Evolutionary conservation across 2,888 invertebrate genomes (phyloP), one percentile per base, ranked within the genome.

Genomic region (Cremastinae sp.): DNA sequence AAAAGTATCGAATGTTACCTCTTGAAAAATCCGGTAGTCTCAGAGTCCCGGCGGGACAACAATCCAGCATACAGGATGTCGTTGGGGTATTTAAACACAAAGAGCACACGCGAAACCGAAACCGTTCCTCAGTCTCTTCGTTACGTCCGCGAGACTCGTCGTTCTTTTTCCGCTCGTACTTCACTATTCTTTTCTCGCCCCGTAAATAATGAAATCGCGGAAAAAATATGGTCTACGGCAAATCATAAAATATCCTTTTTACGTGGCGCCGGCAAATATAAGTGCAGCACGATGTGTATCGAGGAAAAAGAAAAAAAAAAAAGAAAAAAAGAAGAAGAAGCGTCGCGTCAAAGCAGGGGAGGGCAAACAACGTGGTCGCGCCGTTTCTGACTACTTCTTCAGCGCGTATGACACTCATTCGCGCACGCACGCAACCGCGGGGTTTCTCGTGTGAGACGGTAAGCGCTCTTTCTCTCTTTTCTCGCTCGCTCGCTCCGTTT

Each of bases 401-500:
- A 28, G 36, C 62, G 34, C 34, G 34, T 36, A 18, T 47, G 34
- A 43, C 20, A 49, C 61, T 45, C 28, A 28, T 28, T 28, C 54
- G 28, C 62, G 62, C 28, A 10, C n/a, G 28, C 53, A 56, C 66
- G 43, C 56, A 41, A 56, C 66, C 54, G 45, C 45, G 36, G 45
- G 36, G 36, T 65, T 53, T 53, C 65, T 53, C 41, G 43, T 49
- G 36, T 34, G 43, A 43, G 43, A 36, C 18, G 14, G 18, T 34
- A 16, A 20, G 28, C 12, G 45, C 56, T 34, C 36, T 14, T 36
- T 9, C 47, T 51, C 65, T 58, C 54, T 73, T 77, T 72, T 78
- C 76, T 75, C 75, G 78, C 79, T 78, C 76, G 12, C 38, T 8
- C 51, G n/a, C 64, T 12, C 59, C 47, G 45, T n/a, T 22, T 20